Percentiles rank a stretch among this genome's conserved stretches.
Evolutionary conservation across 1,140 invertebrate genomes (phyloP).

Genomic region (Pantala flavescens): DNA sequence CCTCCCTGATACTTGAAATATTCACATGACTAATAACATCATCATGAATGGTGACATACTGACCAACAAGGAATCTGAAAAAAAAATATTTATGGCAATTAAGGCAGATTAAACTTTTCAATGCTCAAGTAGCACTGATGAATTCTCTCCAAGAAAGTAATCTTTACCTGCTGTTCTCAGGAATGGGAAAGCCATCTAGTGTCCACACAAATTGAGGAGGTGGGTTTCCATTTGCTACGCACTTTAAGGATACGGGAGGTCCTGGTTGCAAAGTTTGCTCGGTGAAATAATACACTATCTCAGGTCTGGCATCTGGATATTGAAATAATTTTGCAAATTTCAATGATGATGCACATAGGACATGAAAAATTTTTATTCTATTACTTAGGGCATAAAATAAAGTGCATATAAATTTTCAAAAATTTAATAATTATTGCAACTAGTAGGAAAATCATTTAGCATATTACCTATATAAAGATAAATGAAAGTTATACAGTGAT

Average conservation of each 20-base stretch:
- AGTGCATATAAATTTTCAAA: too few species aligned
- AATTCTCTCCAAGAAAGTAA: too few species aligned
- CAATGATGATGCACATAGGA: too few species aligned
- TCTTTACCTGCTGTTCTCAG: conserved; percentile 46
- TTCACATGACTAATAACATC: conserved; percentile 92
- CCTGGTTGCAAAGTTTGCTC: conserved; percentile 82
- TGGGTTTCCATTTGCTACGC: conserved; percentile 82
- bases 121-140: too few species aligned
- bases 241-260: conserved; percentile 77
- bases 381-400: too few species aligned
- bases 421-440: too few species aligned
- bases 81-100: neutral
- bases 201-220: conserved; percentile 82
- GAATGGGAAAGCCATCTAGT: conserved; percentile 74
- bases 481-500: too few species aligned
- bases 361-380: too few species aligned
- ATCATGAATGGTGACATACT: conserved; percentile 82
- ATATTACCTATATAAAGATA: too few species aligned
- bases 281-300: conserved; percentile 78
- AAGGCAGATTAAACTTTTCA: too few species aligned
- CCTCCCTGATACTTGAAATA: conserved; percentile 73
- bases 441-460: too few species aligned
- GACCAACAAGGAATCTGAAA: conserved; percentile 70
- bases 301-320: conserved; percentile 65
- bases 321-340: neutral